Evolutionary conservation across 2,888 invertebrate genomes (phyloP).

Genomic region (Trissoscelio sp.): DNA sequence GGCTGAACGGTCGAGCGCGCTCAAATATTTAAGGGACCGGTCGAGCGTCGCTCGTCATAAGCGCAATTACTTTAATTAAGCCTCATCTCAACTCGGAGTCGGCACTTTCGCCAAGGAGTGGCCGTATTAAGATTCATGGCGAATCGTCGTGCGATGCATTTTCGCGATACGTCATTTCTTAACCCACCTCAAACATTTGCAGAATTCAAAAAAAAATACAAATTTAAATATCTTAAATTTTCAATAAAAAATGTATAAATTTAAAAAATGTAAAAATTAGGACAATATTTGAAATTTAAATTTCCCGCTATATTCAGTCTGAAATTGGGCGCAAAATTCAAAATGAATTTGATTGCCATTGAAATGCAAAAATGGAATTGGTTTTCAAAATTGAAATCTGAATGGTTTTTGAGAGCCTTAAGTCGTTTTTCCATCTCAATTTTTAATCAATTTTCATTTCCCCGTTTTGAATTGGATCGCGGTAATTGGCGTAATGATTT

Average conservation of each 20-base stretch:
- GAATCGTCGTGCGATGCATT: conserved; percentile 32
- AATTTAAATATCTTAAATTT: neutral
- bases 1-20: conserved; percentile 16
- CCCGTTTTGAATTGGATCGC: conserved; percentile 21
- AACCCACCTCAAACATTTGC: conserved; percentile 6
- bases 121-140: conserved; percentile 42
- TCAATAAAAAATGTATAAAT: no score
- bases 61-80: conserved; percentile 55
- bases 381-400: no score
- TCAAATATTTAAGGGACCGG: conserved; percentile 45
- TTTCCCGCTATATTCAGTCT: no score
- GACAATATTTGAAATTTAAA: no score
- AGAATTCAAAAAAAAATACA: conserved; percentile 4
- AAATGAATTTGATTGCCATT: no score
- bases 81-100: conserved; percentile 32
- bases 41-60: conserved; percentile 38
- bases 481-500: conserved; percentile 56
- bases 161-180: conserved; percentile 45
- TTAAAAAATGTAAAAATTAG: no score
- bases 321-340: no score
- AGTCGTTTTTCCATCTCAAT: conserved; percentile 9
- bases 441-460: neutral
- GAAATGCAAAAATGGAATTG: no score
- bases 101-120: conserved; percentile 46
- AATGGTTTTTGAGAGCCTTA: no score